Evolutionary conservation across 2,113 vertebrate species (phyloP), one percentile per base, ranked within the genome.

Genomic region (Thomomys bottae): DNA sequence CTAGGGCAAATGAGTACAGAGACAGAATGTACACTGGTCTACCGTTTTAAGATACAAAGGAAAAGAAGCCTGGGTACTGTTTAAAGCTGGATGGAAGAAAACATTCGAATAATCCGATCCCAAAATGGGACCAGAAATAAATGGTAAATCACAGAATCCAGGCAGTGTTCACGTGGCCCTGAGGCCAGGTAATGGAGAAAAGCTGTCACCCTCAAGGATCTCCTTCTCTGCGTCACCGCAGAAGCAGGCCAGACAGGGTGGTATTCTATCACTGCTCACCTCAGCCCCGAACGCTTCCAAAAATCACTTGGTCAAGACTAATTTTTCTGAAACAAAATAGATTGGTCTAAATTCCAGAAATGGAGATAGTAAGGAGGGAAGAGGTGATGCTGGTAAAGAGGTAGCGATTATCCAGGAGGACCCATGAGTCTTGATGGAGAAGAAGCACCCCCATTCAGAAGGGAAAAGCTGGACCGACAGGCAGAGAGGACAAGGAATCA

Each of bases 1-100:
- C 14, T 18, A 61, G 2, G 18, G 30, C 20, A 11, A 1, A 15
- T 2, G 0, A 30, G 3, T 68, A 77, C 18, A 45, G 24, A 63
- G 18, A 9, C 2, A 38, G 49, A 2, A 3, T 73, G 18, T 26
- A 18, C 1, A 0, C 4, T 0, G n/a, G 20, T 23, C 0, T n/a
- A 14, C 28, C 4, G 18, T 28, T 76, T 54, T 67, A 66, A 77
- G 75, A 81, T 28, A 40, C 26, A 73, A 36, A 84, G 17, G 68
- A 71, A 59, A 15, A 68, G 54, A 70, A 81, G 10, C 1, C 4
- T 59, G 42, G 26, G 9, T 28, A 30, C 5, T 5, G 57, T 17
- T 42, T 30, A 18, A 18, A 34, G 34, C 30, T 24, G 11, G 26
- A 38, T 14, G 77, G n/a, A 6, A 20, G 20, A 68, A 64, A 57